phyloP scores from a whole-genome alignment of 2,888 invertebrate genomes.

The Andrena trimmerana region DNA sequence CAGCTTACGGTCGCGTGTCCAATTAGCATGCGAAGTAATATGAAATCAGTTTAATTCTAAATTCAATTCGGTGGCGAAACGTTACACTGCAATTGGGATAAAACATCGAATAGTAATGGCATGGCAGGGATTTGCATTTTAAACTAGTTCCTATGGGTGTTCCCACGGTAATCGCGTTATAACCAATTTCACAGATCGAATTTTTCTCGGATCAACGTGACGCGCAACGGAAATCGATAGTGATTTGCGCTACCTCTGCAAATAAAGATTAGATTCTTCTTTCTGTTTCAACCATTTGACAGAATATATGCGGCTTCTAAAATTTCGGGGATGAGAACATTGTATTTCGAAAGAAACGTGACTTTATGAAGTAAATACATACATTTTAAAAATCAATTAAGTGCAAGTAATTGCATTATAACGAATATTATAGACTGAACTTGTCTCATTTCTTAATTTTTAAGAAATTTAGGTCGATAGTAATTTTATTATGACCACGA shows the following conservation, averaged over 20 bases:
- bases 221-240: background rate
- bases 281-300: background rate
- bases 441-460: background rate
- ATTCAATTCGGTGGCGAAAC: conserved; percentile 39
- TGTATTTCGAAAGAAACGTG: no score
- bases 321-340: no score
- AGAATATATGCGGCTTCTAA: background rate
- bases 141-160: conserved; percentile 11
- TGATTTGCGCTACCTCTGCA: background rate
- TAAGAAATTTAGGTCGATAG: background rate
- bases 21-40: conserved; percentile 37
- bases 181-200: conserved; percentile 35
- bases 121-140: conserved; percentile 40
- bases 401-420: background rate
- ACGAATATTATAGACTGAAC: background rate
- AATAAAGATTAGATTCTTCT: background rate
- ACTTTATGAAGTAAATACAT: no score
- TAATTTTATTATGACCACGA: background rate
- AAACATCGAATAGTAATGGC: conserved; percentile 37
- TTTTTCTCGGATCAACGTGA: conserved; percentile 13
- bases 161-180: conserved; percentile 30
- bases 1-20: background rate
- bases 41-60: conserved; percentile 49
- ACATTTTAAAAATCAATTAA: no score
- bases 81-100: conserved; percentile 43